These are phyloP conservation scores for Rhabdomys pumilio DNA, from an alignment of 2,797 vertebrate species.

Conservation along the genomic window DNA sequence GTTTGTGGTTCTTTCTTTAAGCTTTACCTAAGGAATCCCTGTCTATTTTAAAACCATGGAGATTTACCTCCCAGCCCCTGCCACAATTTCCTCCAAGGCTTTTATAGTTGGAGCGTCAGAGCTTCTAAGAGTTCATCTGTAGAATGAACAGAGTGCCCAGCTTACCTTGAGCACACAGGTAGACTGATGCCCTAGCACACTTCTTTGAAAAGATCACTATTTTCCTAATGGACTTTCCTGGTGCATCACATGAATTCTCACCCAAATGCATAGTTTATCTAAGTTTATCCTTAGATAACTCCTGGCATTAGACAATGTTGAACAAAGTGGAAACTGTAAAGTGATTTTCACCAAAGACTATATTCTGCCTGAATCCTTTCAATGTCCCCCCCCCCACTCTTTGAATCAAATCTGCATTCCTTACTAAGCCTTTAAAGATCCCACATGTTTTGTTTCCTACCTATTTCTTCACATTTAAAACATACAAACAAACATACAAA, in stretches of 20 bases:
- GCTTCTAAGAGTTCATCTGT: not conserved
- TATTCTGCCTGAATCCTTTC: constrained; percentile 17
- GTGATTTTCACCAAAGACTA: not conserved
- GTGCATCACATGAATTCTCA: not conserved
- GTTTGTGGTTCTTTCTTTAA: not conserved
- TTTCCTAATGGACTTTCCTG: constrained; percentile 3
- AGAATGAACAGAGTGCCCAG: not conserved
- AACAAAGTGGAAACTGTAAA: constrained; percentile 6
- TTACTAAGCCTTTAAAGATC: not conserved
- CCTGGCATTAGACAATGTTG: constrained; percentile 8
- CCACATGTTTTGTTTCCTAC: constrained; percentile 5
- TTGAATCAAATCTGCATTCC: constrained; percentile 13
- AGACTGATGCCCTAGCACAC: not conserved
- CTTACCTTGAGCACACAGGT: not conserved
- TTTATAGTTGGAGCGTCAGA: constrained; percentile 1
- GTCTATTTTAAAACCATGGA: not conserved
- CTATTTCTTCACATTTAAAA: not conserved
- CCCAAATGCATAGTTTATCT: constrained; percentile 53
- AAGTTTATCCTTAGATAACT: constrained; percentile 7
- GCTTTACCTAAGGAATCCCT: constrained; percentile 9
- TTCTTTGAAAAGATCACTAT: constrained; percentile 36
- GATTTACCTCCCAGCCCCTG: not conserved
- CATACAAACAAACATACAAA: not conserved
- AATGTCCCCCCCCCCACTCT: not conserved
- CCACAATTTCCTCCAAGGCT: not conserved